Evolutionary conservation across 2,113 vertebrate genomes (phyloP).

Genomic region (Trematomus loennbergii): DNA sequence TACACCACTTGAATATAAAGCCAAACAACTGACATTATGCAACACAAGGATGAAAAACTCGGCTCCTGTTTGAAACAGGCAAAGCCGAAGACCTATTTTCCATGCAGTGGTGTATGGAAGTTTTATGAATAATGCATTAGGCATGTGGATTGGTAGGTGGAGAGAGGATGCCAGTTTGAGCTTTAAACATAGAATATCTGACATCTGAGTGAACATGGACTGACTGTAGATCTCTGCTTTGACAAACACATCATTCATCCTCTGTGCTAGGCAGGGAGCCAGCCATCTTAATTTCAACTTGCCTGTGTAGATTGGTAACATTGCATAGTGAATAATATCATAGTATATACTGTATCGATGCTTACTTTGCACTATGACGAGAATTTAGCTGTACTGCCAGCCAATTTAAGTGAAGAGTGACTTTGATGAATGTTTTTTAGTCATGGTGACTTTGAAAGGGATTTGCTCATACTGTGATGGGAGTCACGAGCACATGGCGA

Average conservation of each 20-base stretch:
- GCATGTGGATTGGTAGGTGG: constrained; percentile 33
- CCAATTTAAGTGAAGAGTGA: background rate
- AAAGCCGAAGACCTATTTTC: constrained; percentile 44
- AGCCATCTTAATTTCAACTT: constrained; percentile 33
- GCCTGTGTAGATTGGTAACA: background rate
- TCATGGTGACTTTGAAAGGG: constrained; percentile 13
- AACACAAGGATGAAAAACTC: constrained; percentile 32
- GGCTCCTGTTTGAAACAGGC: constrained; percentile 32
- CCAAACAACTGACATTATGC: constrained; percentile 26
- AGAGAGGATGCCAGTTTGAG: constrained; percentile 50
- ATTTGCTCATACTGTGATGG: background rate
- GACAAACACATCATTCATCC: constrained; percentile 52
- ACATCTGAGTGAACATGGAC: constrained; percentile 63
- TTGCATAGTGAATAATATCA: background rate
- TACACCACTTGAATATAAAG: constrained; percentile 44
- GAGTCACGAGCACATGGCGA: background rate
- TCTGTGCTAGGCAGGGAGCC: constrained; percentile 32
- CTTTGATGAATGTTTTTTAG: constrained; percentile 8
- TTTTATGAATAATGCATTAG: constrained; percentile 67
- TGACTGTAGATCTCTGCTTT: constrained; percentile 66
- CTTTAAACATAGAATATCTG: constrained; percentile 66
- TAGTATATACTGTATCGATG: background rate
- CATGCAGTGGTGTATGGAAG: constrained; percentile 25
- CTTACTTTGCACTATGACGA: constrained; percentile 5
- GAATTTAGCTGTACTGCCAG: background rate